Conservation (phyloP, 1,140 invertebrate species). For the Bombyx mori region ASM3026992v2 NC_085116.1:8946501-8947000, state of each 20-base stretch:
- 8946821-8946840: slow-evolving; percentile 83
- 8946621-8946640: no score
- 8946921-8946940: slow-evolving; percentile 94
- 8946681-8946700: no score
- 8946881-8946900: slow-evolving; percentile 90
- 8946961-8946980: slow-evolving; percentile 86
- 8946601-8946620: no score
- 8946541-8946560: slow-evolving; percentile 17
- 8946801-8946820: slow-evolving; percentile 90
- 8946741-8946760: slow-evolving; percentile 92
- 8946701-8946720: no score
- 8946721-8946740: slow-evolving; percentile 33
- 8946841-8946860: slow-evolving; percentile 77
- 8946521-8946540: slow-evolving; percentile 79
- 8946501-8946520: slow-evolving; percentile 79
- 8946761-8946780: slow-evolving; percentile 91
- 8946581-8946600: no score
- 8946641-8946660: no score
- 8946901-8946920: slow-evolving; percentile 85
- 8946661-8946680: no score
- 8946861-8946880: slow-evolving; percentile 96
- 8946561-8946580: no score
- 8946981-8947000: slow-evolving; percentile 89
- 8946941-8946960: slow-evolving; percentile 93
- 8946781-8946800: slow-evolving; percentile 88